Evolutionary conservation across 2,888 invertebrate species (phyloP).

Genomic region (Mythimna vitellina): DNA sequence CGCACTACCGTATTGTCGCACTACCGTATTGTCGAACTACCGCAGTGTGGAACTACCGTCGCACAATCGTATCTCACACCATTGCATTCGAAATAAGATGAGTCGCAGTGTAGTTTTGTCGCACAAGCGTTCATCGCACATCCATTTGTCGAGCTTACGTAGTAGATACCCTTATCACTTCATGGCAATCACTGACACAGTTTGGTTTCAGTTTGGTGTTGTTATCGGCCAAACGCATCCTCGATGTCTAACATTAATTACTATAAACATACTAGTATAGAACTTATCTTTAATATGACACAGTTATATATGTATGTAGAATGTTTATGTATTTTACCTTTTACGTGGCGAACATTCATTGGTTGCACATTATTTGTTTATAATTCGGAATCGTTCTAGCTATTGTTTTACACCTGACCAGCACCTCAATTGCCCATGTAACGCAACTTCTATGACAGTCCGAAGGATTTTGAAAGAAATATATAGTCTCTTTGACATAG

Average conservation of each 20-base stretch:
- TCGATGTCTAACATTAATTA: constrained; percentile 31
- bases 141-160: no score
- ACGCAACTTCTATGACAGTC: no score
- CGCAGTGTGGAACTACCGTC: no score
- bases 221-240: constrained; percentile 41
- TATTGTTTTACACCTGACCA: not conserved
- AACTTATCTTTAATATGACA: constrained; percentile 1
- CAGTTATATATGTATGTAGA: constrained; percentile 29
- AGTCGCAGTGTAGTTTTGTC: no score
- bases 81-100: no score
- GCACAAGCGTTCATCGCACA: no score
- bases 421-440: no score
- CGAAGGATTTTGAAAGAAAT: no score
- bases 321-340: constrained; percentile 11
- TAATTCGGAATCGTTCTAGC: not conserved
- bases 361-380: constrained; percentile 4
- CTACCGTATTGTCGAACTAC: no score
- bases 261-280: not conserved
- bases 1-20: no score
- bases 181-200: constrained; percentile 5
- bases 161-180: not conserved
- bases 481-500: no score
- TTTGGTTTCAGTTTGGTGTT: constrained; percentile 17
- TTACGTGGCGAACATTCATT: not conserved
- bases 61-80: no score